A percentile compares a stretch with the other conserved stretches of the same genome.
phyloP scores from a whole-genome alignment of 2,888 invertebrate species.

The Monopis laevigella region DNA sequence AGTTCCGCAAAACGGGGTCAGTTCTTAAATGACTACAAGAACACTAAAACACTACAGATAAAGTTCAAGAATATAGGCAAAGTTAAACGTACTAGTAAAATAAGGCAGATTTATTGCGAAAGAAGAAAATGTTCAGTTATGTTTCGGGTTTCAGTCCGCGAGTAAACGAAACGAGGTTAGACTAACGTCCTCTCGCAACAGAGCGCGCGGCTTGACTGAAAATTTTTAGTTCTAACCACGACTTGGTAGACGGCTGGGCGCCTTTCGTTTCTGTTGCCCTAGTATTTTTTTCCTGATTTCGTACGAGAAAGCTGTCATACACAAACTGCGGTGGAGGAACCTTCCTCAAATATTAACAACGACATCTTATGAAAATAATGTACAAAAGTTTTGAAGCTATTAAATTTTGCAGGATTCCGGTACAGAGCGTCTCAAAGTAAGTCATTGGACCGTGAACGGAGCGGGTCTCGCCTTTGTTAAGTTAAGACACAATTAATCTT shows the following conservation, averaged over 20 bases:
- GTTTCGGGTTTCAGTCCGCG: slow-evolving; percentile 33
- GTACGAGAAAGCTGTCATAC: too few species aligned
- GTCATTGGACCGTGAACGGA: too few species aligned
- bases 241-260: slow-evolving; percentile 8
- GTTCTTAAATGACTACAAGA: slow-evolving; percentile 15
- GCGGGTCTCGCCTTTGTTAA: too few species aligned
- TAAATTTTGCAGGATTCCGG: too few species aligned
- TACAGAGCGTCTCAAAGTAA: too few species aligned
- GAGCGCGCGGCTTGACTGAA: slow-evolving; percentile 6
- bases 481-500: too few species aligned
- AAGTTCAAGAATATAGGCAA: neutral
- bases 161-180: slow-evolving; percentile 8
- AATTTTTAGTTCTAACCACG: neutral
- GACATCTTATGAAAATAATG: too few species aligned
- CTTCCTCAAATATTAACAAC: too few species aligned
- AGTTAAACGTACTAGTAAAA: slow-evolving; percentile 1
- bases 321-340: too few species aligned
- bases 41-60: slow-evolving; percentile 1
- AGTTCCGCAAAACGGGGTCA: slow-evolving; percentile 50
- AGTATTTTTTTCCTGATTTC: too few species aligned
- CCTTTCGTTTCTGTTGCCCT: slow-evolving; percentile 29
- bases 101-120: slow-evolving; percentile 27
- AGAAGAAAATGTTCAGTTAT: slow-evolving; percentile 39
- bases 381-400: too few species aligned
- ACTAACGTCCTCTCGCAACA: neutral